Evolutionary conservation across 2,797 vertebrate genomes (phyloP).

Genomic region (Sciurus carolinensis): DNA sequence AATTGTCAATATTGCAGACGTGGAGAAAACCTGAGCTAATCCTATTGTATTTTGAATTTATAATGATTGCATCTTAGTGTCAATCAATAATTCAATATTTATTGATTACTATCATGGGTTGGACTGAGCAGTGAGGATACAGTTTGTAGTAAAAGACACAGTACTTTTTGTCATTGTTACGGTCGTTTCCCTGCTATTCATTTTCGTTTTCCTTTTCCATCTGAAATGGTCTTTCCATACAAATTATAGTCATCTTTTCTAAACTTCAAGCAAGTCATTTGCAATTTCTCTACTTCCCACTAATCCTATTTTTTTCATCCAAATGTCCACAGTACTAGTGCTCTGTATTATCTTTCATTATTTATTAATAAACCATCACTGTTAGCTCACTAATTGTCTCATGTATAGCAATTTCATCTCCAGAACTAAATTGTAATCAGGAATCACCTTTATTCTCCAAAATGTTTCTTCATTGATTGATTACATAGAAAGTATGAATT

Average conservation of each 20-base stretch:
- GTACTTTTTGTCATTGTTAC: neutral
- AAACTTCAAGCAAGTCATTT: neutral
- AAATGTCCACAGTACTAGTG: neutral
- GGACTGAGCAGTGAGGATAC: neutral
- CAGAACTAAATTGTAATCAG: neutral
- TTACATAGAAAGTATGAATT: neutral
- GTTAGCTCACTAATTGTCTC: neutral
- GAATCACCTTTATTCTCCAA: neutral
- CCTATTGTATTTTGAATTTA: neutral
- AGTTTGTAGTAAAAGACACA: neutral
- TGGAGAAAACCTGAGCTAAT: neutral
- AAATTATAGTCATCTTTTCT: neutral
- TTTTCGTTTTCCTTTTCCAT: neutral
- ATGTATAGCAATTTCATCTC: neutral
- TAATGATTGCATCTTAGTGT: neutral
- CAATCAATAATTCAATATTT: neutral
- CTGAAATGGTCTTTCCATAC: neutral
- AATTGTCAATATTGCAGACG: too few species aligned
- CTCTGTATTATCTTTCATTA: neutral
- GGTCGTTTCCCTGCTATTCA: neutral
- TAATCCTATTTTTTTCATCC: neutral
- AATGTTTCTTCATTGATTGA: constrained; percentile 44
- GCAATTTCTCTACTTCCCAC: neutral
- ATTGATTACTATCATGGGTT: neutral
- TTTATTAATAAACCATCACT: neutral